phyloP scores from a whole-genome alignment of 2,797 vertebrate species.

The Crenichthys baileyi region DNA sequence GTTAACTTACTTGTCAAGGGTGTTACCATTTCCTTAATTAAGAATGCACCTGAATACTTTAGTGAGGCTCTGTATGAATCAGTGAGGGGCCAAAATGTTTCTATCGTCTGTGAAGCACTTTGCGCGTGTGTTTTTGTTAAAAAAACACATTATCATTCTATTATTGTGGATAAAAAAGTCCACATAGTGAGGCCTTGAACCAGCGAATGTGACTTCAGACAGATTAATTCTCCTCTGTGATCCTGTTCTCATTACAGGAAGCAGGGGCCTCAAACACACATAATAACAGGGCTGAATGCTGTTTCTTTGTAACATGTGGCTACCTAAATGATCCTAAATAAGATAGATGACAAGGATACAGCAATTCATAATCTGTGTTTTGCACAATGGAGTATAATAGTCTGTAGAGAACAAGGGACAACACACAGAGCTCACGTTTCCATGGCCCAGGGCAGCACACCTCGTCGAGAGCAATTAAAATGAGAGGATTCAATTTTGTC shows the following conservation, averaged over 20 bases:
- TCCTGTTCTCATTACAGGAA: conserved; percentile 70
- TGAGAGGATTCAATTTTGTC: conserved; percentile 86
- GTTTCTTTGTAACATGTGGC: conserved; percentile 78
- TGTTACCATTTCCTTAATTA: background rate
- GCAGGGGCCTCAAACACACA: conserved; percentile 69
- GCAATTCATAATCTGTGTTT: conserved; percentile 79
- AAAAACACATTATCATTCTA: conserved; percentile 28
- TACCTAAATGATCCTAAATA: conserved; percentile 79
- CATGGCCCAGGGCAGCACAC: conserved; percentile 79
- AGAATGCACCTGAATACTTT: background rate
- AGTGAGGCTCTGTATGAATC: background rate
- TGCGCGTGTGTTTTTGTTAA: background rate
- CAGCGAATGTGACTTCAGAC: conserved; percentile 58
- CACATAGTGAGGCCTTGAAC: conserved; percentile 58
- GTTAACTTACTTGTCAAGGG: background rate
- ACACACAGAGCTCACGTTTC: conserved; percentile 69
- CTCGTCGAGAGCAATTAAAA: conserved; percentile 86
- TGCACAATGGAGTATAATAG: conserved; percentile 78
- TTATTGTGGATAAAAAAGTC: conserved; percentile 33
- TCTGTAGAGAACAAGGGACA: conserved; percentile 70
- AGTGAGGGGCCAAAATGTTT: background rate
- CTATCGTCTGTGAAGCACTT: background rate
- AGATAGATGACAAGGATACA: conserved; percentile 80
- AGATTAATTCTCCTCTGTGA: conserved; percentile 72
- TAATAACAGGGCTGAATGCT: conserved; percentile 73